Evolutionary conservation across 2,113 vertebrate species (phyloP), one percentile per base, ranked within the genome.

Genomic region (Etia nguti): DNA sequence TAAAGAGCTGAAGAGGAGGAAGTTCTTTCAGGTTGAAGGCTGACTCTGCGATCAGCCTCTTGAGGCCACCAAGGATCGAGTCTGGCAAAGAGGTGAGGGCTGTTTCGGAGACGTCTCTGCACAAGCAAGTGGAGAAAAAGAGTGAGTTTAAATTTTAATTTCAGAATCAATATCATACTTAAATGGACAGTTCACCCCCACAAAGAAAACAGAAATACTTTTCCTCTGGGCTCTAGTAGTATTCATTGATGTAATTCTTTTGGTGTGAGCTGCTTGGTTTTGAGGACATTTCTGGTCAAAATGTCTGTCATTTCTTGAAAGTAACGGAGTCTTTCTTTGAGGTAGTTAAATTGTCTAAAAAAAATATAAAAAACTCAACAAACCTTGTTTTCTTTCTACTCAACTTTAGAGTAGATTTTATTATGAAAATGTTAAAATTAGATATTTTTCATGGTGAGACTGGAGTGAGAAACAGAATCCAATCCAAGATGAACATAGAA

Each of bases 81-180:
- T 89, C 93, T 2, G 98, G 98, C 92, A 99, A 93, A 54, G 96
- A 96, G 86, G 95, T 96, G 91, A 99, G 96, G 81, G 95, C 95
- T 0, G 98, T 99, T 83, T 95, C 94, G 41, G 98, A 99, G 94
- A 99, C 95, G 94, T 99, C 98, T 93, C 98, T 99, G 94, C 56
- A 90, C 38, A 83, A 31, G 89, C 46, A 86, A 81, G 11, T 1
- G 62, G 56, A 75, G 24, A 60, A 12, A 84, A 48, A 70, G 8
- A 56, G n/a, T 3, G 46, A 18, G 16, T 59, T 31, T 8, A 5
- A 48, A 34, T 36, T 65, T 38, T 46, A 1, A 10, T 34, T 56
- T 22, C 29, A 41, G n/a, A 80, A 36, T 82, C 36, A 55, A 36
- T 22, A n/a, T 10, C 31, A 55, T 6, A 4, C 46, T 7, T 79